Evolutionary conservation across 2,797 vertebrate genomes (phyloP), one percentile per base, ranked within the genome.

Genomic region (Argya squamiceps): DNA sequence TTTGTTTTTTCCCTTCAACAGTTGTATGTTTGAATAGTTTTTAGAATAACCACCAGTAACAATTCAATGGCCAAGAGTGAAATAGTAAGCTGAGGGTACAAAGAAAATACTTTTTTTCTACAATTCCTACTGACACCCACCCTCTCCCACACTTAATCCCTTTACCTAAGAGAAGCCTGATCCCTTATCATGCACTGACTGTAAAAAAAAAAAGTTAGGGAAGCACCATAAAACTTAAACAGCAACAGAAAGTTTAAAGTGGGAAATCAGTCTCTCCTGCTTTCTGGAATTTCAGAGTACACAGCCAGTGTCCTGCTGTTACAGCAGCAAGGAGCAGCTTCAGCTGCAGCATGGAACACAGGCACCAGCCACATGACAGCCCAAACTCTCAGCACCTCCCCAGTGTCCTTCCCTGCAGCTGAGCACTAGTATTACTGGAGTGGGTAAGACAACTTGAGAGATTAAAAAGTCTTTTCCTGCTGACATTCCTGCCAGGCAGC

Each of bases 231-330:
- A 14, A 43, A 55, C 18, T 63, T 59, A 26, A 84, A 76, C 16
- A 73, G 39, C 29, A 49, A 41, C 6, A 27, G 8, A 2, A 44
- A 50, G 22, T 30, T 59, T 13, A 50, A 9, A 37, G 37, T 3
- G 20, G 29, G 50, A 53, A 80, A 10, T 3, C 0, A 7, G 23
- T 10, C 10, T 36, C 11, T 39, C 5, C 8, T 34, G 30, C 34
- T 43, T 30, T 17, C 16, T 14, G 6, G 36, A 32, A 50, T 30
- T 67, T 14, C 49, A 7, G 8, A 67, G 27, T 2, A 18, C 16
- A 4, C 18, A 73, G 37, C 13, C 8, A 15, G 46, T 9, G 34
- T 12, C 13, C 23, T 47, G 23, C 64, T 39, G 10, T 12, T 21
- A 47, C 2, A 34, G 59, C 46, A 77, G 59, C 43, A 58, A 32